These are phyloP conservation scores for Ardeotis arabs DNA, from an alignment of 2,113 vertebrate genomes.

Conservation along the genomic window DNA sequence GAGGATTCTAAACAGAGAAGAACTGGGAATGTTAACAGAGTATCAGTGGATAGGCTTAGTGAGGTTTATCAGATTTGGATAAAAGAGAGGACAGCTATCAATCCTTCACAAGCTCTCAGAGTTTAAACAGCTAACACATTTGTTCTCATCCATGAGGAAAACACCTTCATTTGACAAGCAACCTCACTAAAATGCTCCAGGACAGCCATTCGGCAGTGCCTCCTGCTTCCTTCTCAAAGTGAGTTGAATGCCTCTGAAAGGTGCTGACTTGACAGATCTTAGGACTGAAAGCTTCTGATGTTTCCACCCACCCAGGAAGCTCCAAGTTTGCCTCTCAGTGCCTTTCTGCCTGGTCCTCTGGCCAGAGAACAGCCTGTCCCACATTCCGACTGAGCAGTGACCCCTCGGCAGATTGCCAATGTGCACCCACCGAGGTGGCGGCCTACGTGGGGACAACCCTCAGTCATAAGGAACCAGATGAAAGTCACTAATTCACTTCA, in stretches of 20 bases:
- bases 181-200: neutral
- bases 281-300: neutral
- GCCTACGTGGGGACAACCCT: neutral
- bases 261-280: neutral
- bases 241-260: neutral
- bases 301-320: neutral
- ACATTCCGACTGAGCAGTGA: neutral
- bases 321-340: neutral
- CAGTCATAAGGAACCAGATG: neutral
- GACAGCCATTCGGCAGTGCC: neutral
- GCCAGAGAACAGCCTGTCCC: neutral
- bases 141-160: neutral
- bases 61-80: conserved; percentile 61
- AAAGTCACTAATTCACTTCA: neutral
- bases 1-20: conserved; percentile 1
- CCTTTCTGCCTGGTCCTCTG: neutral
- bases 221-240: neutral
- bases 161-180: conserved; percentile 13
- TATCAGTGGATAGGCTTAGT: conserved; percentile 47
- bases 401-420: rapidly evolving
- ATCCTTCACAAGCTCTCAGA: conserved; percentile 7
- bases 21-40: conserved; percentile 41
- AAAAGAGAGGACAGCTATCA: conserved; percentile 43
- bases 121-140: neutral
- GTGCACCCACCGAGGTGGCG: neutral